Conservation (phyloP, 2,888 invertebrate species). For the Pilophorus perplexus region DNA sequence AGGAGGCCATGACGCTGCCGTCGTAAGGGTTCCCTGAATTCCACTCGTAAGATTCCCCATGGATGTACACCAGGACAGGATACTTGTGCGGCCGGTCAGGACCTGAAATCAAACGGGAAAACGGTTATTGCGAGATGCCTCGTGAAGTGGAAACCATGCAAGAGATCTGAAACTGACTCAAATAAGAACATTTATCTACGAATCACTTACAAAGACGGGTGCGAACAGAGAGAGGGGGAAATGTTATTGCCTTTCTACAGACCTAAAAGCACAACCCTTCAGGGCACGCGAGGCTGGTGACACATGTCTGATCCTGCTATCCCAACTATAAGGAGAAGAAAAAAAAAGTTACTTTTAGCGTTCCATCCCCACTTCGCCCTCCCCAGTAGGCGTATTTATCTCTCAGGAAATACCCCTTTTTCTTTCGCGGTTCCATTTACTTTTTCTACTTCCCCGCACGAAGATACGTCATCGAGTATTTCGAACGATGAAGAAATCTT, state of each 20-base stretch:
- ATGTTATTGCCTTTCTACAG: too few relatives aligned
- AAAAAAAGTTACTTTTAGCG: conserved; percentile 12
- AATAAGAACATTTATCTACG: too few relatives aligned
- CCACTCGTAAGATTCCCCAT: conserved; percentile 95
- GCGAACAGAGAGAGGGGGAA: too few relatives aligned
- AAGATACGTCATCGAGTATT: too few relatives aligned
- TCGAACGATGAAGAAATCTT: too few relatives aligned
- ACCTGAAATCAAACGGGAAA: conserved; percentile 46
- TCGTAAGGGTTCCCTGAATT: conserved; percentile 98
- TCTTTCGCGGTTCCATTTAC: conserved; percentile 15
- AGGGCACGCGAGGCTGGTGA: conserved; percentile 7
- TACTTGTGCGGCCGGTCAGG: conserved; percentile 56
- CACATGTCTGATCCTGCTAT: conserved; percentile 16
- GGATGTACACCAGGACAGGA: conserved; percentile 92
- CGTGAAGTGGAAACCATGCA: too few relatives aligned
- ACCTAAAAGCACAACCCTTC: too few relatives aligned
- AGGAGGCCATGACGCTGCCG: conserved; percentile 85
- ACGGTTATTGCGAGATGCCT: background rate
- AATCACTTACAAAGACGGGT: too few relatives aligned
- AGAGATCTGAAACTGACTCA: too few relatives aligned
- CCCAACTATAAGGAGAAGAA: background rate
- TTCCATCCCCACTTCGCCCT: background rate
- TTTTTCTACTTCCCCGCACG: background rate
- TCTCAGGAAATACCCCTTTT: conserved; percentile 4
- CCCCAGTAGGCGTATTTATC: conserved; percentile 2